Base-by-base conservation (phyloP, 2,113 vertebrate species). In the Oryzias melastigma region DNA sequence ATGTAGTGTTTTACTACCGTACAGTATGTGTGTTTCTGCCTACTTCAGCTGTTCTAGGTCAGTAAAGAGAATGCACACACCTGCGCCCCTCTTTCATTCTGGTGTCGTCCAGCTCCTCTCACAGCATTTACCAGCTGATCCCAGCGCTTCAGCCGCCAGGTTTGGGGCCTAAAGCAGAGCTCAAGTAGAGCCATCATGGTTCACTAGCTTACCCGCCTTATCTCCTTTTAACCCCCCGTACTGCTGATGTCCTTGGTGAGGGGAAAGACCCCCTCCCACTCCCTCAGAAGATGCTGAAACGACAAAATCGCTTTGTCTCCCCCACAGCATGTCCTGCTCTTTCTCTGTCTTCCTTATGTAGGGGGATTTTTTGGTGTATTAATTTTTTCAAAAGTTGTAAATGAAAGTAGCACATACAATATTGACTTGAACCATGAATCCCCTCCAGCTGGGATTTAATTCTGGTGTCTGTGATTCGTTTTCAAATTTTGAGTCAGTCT, bases 11-110 rank as follows among this genome's bases (percentile, higher is more conserved):
- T 71, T 65, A 47, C 48, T 79, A 66, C 73, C 65, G 74, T 84
- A 59, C 6, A 35, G 35, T 10, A 19, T 78, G 63, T 70, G 61
- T 67, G 62, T 80, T 74, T 71, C 50, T 66, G 72, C 57, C 54
- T 72, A 65, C 61, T 76, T 81, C 48, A 79, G 71, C 71, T 82
- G 60, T 86, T 89, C 78, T 77, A 85, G 86, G 88, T 90, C 87
- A 89, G 58, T 71, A 68, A 73, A 72, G 72, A 86, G 73, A 65
- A 68, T 72, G 85, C 73, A 85, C 86, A 91, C 88, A 91, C 87
- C 88, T 91, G 88, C 78, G 81, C 44, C 71, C 64, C 43, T 44
- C 48, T 80, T 55, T 75, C 70, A 75, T 73, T 76, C 66, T 69
- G 69, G 56, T 65, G 65, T 59, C 73, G 73, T 85, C 52, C 49